phyloP scores from a whole-genome alignment of 1,140 invertebrate species.

The Drosophila seguyi region DNA sequence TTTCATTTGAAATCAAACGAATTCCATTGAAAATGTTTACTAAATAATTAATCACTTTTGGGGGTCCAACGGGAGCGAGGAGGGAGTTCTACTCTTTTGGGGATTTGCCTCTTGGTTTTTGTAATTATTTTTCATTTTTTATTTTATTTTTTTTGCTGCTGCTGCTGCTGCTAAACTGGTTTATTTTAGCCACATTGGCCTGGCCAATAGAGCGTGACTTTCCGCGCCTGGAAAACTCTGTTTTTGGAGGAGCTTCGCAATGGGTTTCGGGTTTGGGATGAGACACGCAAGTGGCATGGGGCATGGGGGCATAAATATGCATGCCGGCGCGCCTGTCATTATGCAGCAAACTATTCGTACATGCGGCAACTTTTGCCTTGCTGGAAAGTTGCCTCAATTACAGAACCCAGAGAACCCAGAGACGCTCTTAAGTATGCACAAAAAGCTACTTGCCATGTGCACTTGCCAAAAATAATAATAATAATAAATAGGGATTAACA shows the following conservation, averaged over 20 bases:
- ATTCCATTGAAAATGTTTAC: conserved; percentile 47
- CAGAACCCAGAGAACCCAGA: conserved; percentile 13
- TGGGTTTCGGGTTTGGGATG: not conserved
- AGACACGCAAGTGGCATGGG: too few relatives aligned
- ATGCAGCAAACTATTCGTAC: conserved; percentile 77
- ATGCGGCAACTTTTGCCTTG: conserved; percentile 67
- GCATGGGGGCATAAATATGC: conserved; percentile 66
- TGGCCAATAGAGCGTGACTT: conserved; percentile 67
- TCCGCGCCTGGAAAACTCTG: conserved; percentile 32
- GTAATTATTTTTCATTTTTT: not conserved
- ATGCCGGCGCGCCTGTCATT: conserved; percentile 71
- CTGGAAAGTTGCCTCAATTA: conserved; percentile 61
- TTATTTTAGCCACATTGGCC: conserved; percentile 45
- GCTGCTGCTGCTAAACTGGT: conserved; percentile 7
- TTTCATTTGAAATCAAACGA: conserved; percentile 58
- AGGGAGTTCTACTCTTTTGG: not conserved
- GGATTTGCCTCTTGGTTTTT: conserved; percentile 1
- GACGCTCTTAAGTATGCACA: conserved; percentile 65
- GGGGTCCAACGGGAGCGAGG: not conserved
- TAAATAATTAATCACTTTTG: conserved; percentile 54
- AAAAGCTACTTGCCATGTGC: conserved; percentile 36
- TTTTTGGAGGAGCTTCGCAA: not conserved
- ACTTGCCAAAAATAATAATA: conserved; percentile 18
- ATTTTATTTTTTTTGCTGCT: not conserved
- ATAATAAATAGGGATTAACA: conserved; percentile 7